Evolutionary conservation across 2,888 invertebrate species (phyloP), one percentile per base, ranked within the genome.

Genomic region (Helobdella robusta): DNA sequence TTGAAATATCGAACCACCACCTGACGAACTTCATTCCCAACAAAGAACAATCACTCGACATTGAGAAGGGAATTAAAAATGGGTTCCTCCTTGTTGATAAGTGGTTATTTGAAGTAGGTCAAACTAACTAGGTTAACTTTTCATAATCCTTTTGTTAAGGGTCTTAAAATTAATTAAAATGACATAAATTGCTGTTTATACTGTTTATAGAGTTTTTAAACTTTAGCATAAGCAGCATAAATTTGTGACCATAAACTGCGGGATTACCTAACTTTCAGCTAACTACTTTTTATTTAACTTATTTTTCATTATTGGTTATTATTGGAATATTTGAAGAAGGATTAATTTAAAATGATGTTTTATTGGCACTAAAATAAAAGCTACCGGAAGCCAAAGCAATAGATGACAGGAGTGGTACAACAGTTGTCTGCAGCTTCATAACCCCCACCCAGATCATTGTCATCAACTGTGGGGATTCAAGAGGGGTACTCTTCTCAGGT

Each of bases 321-420:
- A n/a, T n/a, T n/a, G n/a, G n/a, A n/a, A n/a, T n/a, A n/a, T n/a
- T n/a, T n/a, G n/a, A n/a, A n/a, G n/a, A n/a, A n/a, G n/a, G n/a
- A n/a, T n/a, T n/a, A n/a, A n/a, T n/a, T 15, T 56, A 56, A 56
- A n/a, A 25, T 56, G 25, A 30, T 56, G 5, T 56, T 56, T 28
- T 56, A 4, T 30, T 32, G 5, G 4, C 28, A n/a, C n/a, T n/a
- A n/a, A n/a, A n/a, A n/a, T n/a, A n/a, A n/a, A 56, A 62, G 62
- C 28, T 62, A 18, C 62, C 62, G 2, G 62, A 86, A 73, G 85
- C 93, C 77, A 68, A 74, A 34, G 86, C 87, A 71, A 89, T 91
- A 64, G 87, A 86, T 75, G 93, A 94, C 80, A 93, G 93, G 81
- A 91, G 92, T 69, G 98, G 98, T 64, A 92, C 95, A n/a, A 98